Evolutionary conservation across 2,797 vertebrate genomes (phyloP), one percentile per base, ranked within the genome.

Genomic region (Pogoniulus pusillus): DNA sequence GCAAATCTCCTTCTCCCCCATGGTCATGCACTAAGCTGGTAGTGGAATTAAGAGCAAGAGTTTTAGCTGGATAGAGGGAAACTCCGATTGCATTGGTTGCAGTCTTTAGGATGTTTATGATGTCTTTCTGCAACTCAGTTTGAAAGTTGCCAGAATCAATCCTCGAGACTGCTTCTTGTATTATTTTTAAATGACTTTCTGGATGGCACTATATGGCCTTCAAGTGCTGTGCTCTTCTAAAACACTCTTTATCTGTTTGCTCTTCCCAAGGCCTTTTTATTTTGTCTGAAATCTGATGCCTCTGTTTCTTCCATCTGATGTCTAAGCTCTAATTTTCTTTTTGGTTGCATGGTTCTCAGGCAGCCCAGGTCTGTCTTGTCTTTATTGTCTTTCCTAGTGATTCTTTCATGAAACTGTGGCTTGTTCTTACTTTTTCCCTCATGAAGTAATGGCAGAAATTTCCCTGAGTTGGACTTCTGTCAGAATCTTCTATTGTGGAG

Each of bases 401-500:
- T 77, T 78, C 29, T 78, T 85, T 27, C 9, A 45, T 59, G 24
- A 81, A 77, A 59, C 32, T 78, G 29, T 30, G 5, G 26, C 55
- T 53, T 35, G 4, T 63, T 91, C 85, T 41, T 87, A 8, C 2
- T 4, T 66, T 5, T 66, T 80, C 7, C 3, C 30, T 81, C 70
- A 68, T 45, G 18, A 27, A 57, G 35, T 37, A 84, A 70, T 9
- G 23, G 30, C 53, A 83, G 55, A 93, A 90, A 83, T 59, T 83
- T 81, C 26, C 30, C 32, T 1, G 0, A 2, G 63, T 70, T 75
- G 57, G 47, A 47, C 32, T 81, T 76, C 59, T 60, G 64, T 54
- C 77, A 82, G 64, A 78, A 63, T 54, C 73, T 82, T 79, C 70
- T 87, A 37, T 81, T 87, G 51, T 72, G 51, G n/a, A 85, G 87